Conservation (phyloP, 1,140 invertebrate species). For the Nixonia krombeini region DNA sequence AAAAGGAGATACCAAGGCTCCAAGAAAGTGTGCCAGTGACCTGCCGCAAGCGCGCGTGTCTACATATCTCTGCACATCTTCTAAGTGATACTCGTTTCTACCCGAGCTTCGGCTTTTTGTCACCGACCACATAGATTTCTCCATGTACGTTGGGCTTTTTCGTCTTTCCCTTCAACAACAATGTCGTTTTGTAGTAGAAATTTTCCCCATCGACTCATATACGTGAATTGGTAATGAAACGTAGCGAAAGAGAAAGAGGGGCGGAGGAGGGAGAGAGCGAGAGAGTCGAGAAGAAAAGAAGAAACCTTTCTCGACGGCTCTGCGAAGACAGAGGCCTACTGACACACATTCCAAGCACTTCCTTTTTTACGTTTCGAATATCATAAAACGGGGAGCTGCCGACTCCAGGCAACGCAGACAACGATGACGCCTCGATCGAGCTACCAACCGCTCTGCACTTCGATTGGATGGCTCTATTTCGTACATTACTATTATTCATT, state of each 20-base stretch:
- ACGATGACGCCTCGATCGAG: constrained; percentile 39
- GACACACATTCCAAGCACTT: constrained; percentile 66
- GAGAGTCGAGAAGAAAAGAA: constrained; percentile 48
- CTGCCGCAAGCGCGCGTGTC: constrained; percentile 55
- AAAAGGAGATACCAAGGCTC: constrained; percentile 51
- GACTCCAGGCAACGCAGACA: constrained; percentile 59
- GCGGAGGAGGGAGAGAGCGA: constrained; percentile 34
- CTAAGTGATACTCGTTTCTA: constrained; percentile 46
- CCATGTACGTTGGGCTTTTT: no score
- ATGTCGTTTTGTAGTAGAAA: background rate
- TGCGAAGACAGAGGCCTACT: constrained; percentile 66
- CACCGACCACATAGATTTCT: no score
- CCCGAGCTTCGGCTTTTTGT: constrained; percentile 32
- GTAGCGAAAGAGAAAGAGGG: constrained; percentile 15
- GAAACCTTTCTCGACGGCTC: constrained; percentile 44
- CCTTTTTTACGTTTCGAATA: constrained; percentile 72
- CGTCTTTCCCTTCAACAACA: no score
- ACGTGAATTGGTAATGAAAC: no score
- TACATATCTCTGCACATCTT: no score
- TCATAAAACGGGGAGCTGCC: constrained; percentile 67
- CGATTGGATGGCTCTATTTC: no score
- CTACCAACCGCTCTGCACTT: no score
- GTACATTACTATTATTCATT: no score
- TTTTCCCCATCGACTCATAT: no score
- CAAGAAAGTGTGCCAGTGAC: constrained; percentile 68